phyloP scores from a whole-genome alignment of 2,113 vertebrate genomes.

The Atractosteus spatula region DNA sequence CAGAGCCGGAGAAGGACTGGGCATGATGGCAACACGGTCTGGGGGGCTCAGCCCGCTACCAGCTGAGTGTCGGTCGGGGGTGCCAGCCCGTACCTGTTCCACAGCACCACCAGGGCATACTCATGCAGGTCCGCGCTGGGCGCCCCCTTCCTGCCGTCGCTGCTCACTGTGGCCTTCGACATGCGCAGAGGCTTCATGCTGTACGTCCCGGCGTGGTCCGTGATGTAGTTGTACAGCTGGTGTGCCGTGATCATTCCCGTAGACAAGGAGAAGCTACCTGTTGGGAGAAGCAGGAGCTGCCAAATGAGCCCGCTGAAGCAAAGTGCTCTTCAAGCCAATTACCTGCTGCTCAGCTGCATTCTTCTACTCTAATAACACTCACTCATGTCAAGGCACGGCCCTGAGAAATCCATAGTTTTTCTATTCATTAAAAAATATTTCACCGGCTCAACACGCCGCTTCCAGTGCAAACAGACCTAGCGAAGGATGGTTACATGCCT shows the following conservation, averaged over 20 bases:
- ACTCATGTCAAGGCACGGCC: no score
- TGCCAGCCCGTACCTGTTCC: constrained; percentile 79
- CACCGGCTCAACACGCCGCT: no score
- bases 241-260: constrained; percentile 93
- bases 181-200: constrained; percentile 94
- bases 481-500: no score
- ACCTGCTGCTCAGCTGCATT: not conserved
- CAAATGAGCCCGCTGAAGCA: not conserved
- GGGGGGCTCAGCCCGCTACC: no score
- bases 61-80: no score
- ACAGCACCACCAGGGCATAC: constrained; percentile 89
- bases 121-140: constrained; percentile 80
- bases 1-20: no score
- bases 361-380: no score
- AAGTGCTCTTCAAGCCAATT: not conserved
- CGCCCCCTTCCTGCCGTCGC: constrained; percentile 71
- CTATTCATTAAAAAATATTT: no score
- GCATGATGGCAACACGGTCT: no score
- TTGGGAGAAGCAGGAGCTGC: constrained; percentile 7
- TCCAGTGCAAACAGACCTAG: no score
- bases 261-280: constrained; percentile 83
- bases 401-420: no score
- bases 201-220: constrained; percentile 90
- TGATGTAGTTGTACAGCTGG: constrained; percentile 96
- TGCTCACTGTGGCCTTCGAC: constrained; percentile 65